Evolutionary conservation across 30 jellyfish, hydroid and myxozoan genomes (phyloP).

Genomic region (Nemopilema nomurai): DNA sequence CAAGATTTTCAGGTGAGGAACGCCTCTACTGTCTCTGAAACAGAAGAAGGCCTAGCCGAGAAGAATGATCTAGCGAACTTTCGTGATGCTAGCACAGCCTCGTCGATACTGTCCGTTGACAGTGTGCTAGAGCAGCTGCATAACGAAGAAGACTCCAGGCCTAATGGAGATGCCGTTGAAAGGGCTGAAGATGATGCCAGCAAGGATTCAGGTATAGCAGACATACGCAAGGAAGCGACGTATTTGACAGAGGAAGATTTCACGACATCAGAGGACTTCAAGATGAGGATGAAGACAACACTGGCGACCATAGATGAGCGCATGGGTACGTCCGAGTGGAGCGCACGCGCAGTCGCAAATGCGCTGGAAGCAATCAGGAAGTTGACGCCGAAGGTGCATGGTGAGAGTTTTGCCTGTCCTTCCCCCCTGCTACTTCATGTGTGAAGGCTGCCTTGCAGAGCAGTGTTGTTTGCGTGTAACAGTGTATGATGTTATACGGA

Average conservation of each 20-base stretch:
- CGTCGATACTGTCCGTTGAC: background rate
- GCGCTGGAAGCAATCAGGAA: constrained; percentile 13
- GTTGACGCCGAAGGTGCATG: constrained; percentile 8
- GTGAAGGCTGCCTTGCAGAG: too few species aligned
- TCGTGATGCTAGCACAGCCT: constrained; percentile 1
- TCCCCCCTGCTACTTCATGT: too few species aligned
- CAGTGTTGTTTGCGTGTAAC: too few species aligned
- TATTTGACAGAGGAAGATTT: constrained; percentile 33
- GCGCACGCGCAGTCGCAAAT: background rate
- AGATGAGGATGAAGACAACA: constrained; percentile 23
- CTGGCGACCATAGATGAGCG: constrained; percentile 30
- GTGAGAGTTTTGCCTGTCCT: too few species aligned
- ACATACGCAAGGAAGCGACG: constrained; percentile 18
- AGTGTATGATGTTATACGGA: too few species aligned
- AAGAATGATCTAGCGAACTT: background rate
- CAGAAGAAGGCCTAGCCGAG: background rate
- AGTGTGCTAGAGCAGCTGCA: background rate
- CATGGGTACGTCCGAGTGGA: constrained; percentile 8
- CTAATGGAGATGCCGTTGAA: background rate
- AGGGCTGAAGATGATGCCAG: background rate
- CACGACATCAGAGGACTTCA: constrained; percentile 2
- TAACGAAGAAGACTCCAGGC: background rate
- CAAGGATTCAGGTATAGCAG: background rate
- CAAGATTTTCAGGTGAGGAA: background rate
- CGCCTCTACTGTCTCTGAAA: constrained; percentile 26